Evolutionary conservation across 2,113 vertebrate genomes (phyloP).

Genomic region (Scatophagus argus): DNA sequence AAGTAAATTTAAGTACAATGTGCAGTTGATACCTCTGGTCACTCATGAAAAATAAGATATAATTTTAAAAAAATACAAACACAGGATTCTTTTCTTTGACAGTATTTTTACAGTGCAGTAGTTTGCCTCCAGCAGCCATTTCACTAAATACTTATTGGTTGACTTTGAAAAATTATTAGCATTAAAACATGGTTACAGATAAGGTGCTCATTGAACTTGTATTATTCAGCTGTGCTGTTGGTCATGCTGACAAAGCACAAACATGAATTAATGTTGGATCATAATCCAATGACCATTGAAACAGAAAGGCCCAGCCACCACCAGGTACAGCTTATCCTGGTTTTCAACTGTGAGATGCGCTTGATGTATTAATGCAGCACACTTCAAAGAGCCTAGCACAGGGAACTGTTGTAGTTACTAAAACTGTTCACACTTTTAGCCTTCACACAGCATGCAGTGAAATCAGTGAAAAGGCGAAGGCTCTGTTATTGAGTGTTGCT

Average conservation of each 20-base stretch:
- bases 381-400: neutral
- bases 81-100: too few relatives aligned
- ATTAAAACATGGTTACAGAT: neutral
- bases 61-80: too few relatives aligned
- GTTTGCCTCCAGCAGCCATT: too few relatives aligned
- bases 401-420: neutral
- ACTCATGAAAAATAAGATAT: too few relatives aligned
- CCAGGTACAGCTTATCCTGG: neutral
- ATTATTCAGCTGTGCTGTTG: neutral
- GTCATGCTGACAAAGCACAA: neutral
- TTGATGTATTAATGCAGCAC: neutral
- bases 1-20: too few relatives aligned
- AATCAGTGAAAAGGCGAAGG: neutral
- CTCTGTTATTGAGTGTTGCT: neutral
- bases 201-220: neutral
- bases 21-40: too few relatives aligned
- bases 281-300: constrained; percentile 29
- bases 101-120: too few relatives aligned
- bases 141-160: neutral
- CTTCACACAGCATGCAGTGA: neutral
- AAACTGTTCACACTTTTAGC: neutral
- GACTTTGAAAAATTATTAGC: neutral
- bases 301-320: neutral
- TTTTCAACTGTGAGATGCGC: neutral
- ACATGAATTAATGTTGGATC: neutral